Evolutionary conservation across 2,797 vertebrate genomes (phyloP), one percentile per base, ranked within the genome.

Genomic region (Xerus rutilus): DNA sequence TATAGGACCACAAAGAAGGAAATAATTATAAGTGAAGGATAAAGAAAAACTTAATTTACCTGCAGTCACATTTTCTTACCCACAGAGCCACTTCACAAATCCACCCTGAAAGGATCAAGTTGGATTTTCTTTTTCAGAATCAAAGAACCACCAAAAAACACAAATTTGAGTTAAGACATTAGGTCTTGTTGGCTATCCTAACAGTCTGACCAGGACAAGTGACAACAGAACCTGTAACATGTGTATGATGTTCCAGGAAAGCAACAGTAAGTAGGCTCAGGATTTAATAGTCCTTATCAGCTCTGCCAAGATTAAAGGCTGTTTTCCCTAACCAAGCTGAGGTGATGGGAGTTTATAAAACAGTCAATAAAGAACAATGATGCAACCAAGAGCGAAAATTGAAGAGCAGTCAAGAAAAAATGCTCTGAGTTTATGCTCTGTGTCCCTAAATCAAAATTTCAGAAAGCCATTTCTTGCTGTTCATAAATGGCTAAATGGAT

Each of bases 361-460:
- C 45, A 96, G 89, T 95, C 94, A 96, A 77, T 96, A 90, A 97
- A 97, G 85, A 79, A 93, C 84, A 96, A 87, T 45, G 64, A 90
- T 83, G 35, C 73, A 69, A 73, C 32, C 47, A 84, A 85, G 52
- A 86, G n/a, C 69, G 8, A 70, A 62, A 91, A 84, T 2, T 67
- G 8, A 62, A 87, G 20, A 91, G 54, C 25, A 30, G 25, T 20
- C 25, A 78, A 59, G 57, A 32, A 79, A 72, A 49, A 79, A 10
- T 59, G 8, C 28, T 87, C 59, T 81, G 35, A 39, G 23, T 70
- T 86, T 89, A 84, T 85, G 39, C 8, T 74, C 72, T 89, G 2
- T 69, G 30, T 67, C 14, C 54, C n/a, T 64, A 70, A 89, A 59
- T 83, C 39, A 73, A 49, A 30, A 73, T 91, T 70, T 87, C 74